Conservation (phyloP, 2,113 vertebrate species). For the Hoplias malabaricus region DNA sequence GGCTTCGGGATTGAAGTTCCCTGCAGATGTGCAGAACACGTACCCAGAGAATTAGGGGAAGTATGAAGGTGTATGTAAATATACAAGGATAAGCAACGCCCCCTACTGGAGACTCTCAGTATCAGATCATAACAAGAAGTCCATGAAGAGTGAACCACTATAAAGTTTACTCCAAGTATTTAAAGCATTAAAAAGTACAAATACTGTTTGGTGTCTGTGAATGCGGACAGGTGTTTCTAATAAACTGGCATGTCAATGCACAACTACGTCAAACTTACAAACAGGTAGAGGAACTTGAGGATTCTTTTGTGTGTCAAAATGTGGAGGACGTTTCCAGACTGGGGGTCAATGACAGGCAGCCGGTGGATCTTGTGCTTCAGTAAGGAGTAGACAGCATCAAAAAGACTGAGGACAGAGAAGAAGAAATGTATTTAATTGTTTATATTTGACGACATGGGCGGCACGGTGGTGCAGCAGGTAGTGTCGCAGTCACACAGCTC, state of each 20-base stretch:
- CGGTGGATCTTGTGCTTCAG: conserved; percentile 95
- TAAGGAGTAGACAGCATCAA: conserved; percentile 88
- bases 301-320: conserved; percentile 96
- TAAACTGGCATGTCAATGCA: neutral
- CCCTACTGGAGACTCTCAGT: too few relatives aligned
- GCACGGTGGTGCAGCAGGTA: too few relatives aligned
- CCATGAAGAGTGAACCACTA: too few relatives aligned
- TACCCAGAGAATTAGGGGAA: neutral
- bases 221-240: neutral
- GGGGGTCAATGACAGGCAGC: conserved; percentile 90
- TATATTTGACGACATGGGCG: too few relatives aligned
- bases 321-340: conserved; percentile 87
- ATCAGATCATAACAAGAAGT: too few relatives aligned
- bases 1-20: conserved; percentile 80
- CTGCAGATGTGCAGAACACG: conserved; percentile 59
- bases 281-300: conserved; percentile 94
- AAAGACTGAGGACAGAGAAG: conserved; percentile 75
- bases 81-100: neutral
- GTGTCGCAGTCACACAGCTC: too few relatives aligned
- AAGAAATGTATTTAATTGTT: neutral
- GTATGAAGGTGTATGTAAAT: neutral
- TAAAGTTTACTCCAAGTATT: too few relatives aligned
- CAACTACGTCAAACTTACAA: conserved; percentile 68
- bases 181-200: too few relatives aligned
- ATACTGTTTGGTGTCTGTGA: too few relatives aligned